phyloP scores from a whole-genome alignment of 2,797 vertebrate genomes.

The Forpus xanthops region DNA sequence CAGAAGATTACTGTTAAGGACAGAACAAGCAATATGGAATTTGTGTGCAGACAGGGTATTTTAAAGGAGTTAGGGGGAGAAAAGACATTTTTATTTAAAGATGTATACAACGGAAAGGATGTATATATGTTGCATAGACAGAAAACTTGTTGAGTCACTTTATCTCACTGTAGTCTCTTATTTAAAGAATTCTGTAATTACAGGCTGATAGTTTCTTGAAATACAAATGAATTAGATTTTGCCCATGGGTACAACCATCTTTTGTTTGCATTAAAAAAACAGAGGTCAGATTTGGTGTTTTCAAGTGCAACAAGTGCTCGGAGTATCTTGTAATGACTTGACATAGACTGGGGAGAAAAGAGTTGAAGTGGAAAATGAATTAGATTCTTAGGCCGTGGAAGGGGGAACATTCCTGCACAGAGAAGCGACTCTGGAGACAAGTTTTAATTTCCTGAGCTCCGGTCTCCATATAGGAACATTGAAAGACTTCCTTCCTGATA shows the following conservation, averaged over 20 bases:
- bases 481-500: slow-evolving; percentile 67
- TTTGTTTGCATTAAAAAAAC: neutral
- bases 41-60: neutral
- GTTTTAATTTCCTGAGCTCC: slow-evolving; percentile 69
- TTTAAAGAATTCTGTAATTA: neutral
- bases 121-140: rapidly evolving
- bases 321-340: slow-evolving; percentile 27
- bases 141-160: neutral
- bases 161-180: neutral
- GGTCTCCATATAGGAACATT: slow-evolving; percentile 47
- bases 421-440: slow-evolving; percentile 57
- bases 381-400: slow-evolving; percentile 32
- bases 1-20: neutral
- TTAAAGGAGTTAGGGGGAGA: neutral
- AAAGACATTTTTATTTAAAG: neutral
- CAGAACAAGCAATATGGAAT: neutral
- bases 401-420: slow-evolving; percentile 52
- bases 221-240: neutral
- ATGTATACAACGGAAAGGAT: neutral
- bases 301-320: neutral
- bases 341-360: neutral
- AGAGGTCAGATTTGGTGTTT: neutral
- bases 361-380: slow-evolving; percentile 47
- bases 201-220: neutral
- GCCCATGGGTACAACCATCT: neutral